A percentile compares a stretch with the other conserved stretches of the same genome.
Evolutionary conservation across 1,140 invertebrate species (phyloP).

Genomic region (Hesperophylax magnus): DNA sequence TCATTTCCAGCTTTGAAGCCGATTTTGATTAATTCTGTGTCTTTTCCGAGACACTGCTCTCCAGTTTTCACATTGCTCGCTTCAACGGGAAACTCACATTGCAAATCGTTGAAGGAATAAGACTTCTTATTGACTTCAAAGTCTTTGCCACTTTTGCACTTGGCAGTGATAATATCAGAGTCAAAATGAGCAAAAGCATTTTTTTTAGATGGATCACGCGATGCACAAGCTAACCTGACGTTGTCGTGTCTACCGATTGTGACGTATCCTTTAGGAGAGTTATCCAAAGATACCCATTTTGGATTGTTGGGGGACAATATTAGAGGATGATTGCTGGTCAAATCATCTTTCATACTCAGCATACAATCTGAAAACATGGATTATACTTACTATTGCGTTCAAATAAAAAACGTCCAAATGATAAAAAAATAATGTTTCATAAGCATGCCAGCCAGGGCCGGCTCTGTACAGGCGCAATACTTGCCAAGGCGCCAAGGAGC

Average conservation of each 20-base stretch:
- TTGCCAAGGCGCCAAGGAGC: too few relatives aligned
- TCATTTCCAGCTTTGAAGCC: conserved; percentile 57
- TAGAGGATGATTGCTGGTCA: conserved; percentile 53
- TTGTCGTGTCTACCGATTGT: conserved; percentile 49
- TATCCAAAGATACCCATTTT: conserved; percentile 48
- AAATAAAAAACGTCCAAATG: too few relatives aligned
- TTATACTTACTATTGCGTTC: too few relatives aligned
- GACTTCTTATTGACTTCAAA: conserved; percentile 55
- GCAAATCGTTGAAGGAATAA: conserved; percentile 59
- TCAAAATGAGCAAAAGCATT: conserved; percentile 47
- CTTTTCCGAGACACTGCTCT: conserved; percentile 45
- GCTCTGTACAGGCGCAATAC: too few relatives aligned
- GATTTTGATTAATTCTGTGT: conserved; percentile 58
- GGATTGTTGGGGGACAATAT: conserved; percentile 35
- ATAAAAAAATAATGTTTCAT: too few relatives aligned
- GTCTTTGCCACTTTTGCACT: conserved; percentile 59
- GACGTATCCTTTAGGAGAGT: conserved; percentile 43
- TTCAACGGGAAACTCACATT: conserved; percentile 58
- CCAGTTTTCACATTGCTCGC: conserved; percentile 48
- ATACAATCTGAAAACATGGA: conserved; percentile 50
- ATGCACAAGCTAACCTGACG: conserved; percentile 50
- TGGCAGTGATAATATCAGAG: conserved; percentile 47
- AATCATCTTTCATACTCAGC: conserved; percentile 51
- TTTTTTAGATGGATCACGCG: conserved; percentile 7
- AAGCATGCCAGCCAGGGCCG: too few relatives aligned